Base-by-base conservation (phyloP, 1,140 invertebrate genomes). In the Drosophila insularis region DNA sequence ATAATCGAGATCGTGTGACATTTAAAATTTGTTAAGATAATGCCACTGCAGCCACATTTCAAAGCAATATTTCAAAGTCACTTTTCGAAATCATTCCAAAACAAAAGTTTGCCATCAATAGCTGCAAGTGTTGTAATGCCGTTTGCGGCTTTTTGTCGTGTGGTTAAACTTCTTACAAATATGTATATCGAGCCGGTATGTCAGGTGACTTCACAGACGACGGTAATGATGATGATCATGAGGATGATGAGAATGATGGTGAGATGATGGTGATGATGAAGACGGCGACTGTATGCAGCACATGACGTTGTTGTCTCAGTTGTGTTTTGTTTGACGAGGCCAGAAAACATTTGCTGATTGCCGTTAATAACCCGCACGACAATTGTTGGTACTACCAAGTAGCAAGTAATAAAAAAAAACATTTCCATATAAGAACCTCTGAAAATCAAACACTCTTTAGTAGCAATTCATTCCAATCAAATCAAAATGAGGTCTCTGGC, bases 61-160 rank as follows among this genome's bases (percentile, higher is more conserved):
- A 35, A 35, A 10, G 32, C 37, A 39, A 53, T 54, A 40, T 75
- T 75, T 75, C 73, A 75, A 75, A 75, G 73, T 75, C 73, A 75
- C 68, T 59, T 71, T 71, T 71, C 56, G 74, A 75, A 82, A 82
- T 79, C 64, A 74, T 74, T 76, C 78, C 65, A 68, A 81, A 66
- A 81, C 70, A 74, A 74, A 70, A 68, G 63, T 68, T 65, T 71
- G 70, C 80, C 70, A 74, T 81, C 74, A 74, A 77, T 78, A 71
- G 67, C 78, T 76, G 64, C 78, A 80, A 81, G 79, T 81, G 79
- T 81, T 81, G 79, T 70, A 81, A 81, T 77, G 70, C 70, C 74
- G 60, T 65, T 72, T 78, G 76, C 58, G 79, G 61, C 56, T 67
- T 71, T 67, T 70, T 72, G 78, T 75, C 73, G 73, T 81, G 72